These are phyloP conservation scores for Acromyrmex echinatior DNA, from an alignment of 1,140 invertebrate genomes.

Conservation along the genomic window DNA sequence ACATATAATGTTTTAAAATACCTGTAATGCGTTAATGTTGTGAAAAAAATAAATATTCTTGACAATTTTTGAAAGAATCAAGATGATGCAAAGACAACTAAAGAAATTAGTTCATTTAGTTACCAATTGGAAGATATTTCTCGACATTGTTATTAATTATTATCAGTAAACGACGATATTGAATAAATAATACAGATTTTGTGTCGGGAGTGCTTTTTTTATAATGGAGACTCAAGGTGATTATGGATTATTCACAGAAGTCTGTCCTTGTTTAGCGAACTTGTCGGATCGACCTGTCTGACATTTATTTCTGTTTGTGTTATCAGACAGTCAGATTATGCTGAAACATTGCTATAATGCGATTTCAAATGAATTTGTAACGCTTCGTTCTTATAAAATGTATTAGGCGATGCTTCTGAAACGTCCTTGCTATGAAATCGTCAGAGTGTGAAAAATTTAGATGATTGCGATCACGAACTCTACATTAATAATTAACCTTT, in stretches of 20 bases:
- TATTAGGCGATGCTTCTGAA: background rate
- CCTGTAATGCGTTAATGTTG: background rate
- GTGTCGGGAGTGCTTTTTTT: conserved; percentile 9
- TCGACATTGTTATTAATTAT: conserved; percentile 21
- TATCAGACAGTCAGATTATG: no score
- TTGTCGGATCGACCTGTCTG: conserved; percentile 59
- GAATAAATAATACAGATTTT: conserved; percentile 24
- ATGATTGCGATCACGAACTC: background rate
- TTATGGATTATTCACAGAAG: conserved; percentile 48
- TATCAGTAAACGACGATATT: background rate
- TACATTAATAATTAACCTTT: background rate
- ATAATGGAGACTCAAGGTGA: conserved; percentile 17
- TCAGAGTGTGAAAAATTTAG: conserved; percentile 32
- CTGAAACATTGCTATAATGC: conserved; percentile 39
- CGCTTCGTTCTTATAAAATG: background rate
- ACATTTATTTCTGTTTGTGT: background rate
- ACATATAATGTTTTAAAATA: background rate
- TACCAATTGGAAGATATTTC: background rate
- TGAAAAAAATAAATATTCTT: background rate
- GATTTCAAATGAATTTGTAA: conserved; percentile 20
- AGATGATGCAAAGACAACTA: background rate
- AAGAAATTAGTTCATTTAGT: background rate
- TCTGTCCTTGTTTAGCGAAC: conserved; percentile 9
- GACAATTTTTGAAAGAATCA: background rate
- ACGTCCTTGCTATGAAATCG: background rate